A percentile compares a stretch with the other conserved stretches of the same genome.
phyloP scores from a whole-genome alignment of 2,888 invertebrate species.

The Chymomyza procnemis region DNA sequence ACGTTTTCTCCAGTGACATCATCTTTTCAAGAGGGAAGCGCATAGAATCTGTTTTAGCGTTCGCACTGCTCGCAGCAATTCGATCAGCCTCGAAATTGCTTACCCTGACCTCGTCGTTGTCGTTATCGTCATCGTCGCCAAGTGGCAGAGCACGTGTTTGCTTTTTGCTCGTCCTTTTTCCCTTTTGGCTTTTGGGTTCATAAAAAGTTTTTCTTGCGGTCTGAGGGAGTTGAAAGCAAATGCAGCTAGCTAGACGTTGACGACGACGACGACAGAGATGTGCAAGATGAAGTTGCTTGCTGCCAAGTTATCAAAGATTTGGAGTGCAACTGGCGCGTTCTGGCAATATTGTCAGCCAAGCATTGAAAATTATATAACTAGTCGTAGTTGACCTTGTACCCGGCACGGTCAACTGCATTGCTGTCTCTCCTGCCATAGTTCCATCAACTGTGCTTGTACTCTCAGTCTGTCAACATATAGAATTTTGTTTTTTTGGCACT shows the following conservation, averaged over 20 bases:
- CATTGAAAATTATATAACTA: neutral
- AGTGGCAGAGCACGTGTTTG: slow-evolving; percentile 53
- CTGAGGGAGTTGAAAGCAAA: slow-evolving; percentile 2
- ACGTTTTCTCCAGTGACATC: slow-evolving; percentile 1
- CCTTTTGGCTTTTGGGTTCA: neutral
- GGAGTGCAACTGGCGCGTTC: neutral
- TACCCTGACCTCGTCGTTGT: slow-evolving; percentile 60
- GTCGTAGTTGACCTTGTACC: neutral
- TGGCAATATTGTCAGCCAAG: neutral
- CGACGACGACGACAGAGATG: slow-evolving; percentile 4
- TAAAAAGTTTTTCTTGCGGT: neutral
- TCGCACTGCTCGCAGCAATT: neutral
- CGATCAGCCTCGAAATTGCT: slow-evolving; percentile 27
- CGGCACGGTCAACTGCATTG: neutral
- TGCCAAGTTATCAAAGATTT: slow-evolving; percentile 34
- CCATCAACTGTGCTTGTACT: no score
- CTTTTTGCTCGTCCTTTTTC: slow-evolving; percentile 28
- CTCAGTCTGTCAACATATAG: neutral
- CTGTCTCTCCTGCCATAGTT: neutral
- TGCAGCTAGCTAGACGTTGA: slow-evolving; percentile 18
- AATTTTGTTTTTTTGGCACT: neutral
- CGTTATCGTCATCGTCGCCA: slow-evolving; percentile 24
- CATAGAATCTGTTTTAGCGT: neutral
- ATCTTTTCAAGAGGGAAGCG: neutral
- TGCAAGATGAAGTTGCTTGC: slow-evolving; percentile 15